Evolutionary conservation across 2,113 vertebrate genomes (phyloP), one percentile per base, ranked within the genome.

Genomic region (Tetraodon nigroviridis): DNA sequence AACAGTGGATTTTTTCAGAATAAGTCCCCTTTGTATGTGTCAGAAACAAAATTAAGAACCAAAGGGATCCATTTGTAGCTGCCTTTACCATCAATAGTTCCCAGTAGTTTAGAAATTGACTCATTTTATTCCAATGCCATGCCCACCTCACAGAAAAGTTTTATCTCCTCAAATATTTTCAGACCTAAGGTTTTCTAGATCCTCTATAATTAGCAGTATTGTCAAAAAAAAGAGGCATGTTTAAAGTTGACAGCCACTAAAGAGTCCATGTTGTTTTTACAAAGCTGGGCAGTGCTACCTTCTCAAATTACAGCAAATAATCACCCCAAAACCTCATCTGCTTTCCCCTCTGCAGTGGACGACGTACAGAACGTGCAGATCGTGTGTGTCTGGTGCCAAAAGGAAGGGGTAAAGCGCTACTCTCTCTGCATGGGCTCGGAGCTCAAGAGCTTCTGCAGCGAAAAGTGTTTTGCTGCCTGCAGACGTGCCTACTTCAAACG

Each of bases 381-480:
- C 84, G 95, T 99, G 85, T 99, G 97, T 84, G 97, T 97, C 82
- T 99, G 97, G 97, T 99, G 97, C 92, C 97, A 99, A 93, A 98
- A 98, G 91, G 94, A 98, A 89, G 97, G 97, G 50, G 92, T 97
- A 74, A 98, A 97, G 84, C 93, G 94, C 67, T 99, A 98, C 87
- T 98, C 96, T 81, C 92, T 99, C 61, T 95, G 94, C 87, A 99
- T 99, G 96, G 96, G 96, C 66, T 95, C 95, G 18, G 96, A 99
- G 89, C 92, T 97, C 79, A 99, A 99, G 92, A 97, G 95, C 88
- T 99, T 99, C 92, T 99, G 97, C 93, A 99, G 97, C 17, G 97
- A 99, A 86, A 99, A 99, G 88, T 99, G 96, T 83, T 99, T 99
- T 81, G 95, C 96, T 1, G 94, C 96, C 85, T 99, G 97, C 89